phyloP scores from a whole-genome alignment of 2,888 invertebrate genomes.

The Aspidiotus destructor region DNA sequence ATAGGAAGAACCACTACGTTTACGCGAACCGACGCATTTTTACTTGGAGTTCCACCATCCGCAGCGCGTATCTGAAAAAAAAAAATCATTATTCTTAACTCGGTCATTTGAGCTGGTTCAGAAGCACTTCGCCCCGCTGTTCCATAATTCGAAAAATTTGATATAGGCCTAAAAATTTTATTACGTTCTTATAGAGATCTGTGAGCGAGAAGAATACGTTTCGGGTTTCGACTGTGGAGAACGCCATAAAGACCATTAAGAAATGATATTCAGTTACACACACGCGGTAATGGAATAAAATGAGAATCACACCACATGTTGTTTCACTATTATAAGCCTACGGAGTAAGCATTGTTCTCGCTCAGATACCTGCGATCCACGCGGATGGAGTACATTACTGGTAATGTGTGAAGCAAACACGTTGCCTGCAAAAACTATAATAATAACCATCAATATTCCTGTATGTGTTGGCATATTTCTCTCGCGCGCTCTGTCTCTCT shows the following conservation, averaged over 20 bases:
- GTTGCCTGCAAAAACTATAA: not conserved
- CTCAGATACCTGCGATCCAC: too few species aligned
- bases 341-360: too few species aligned
- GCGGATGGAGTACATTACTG: too few species aligned
- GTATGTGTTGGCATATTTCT: not conserved
- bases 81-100: constrained; percentile 22
- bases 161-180: too few species aligned
- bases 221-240: too few species aligned
- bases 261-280: too few species aligned
- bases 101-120: constrained; percentile 7
- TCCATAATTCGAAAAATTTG: too few species aligned
- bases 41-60: constrained; percentile 65
- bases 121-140: not conserved
- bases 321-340: not conserved
- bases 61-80: constrained; percentile 61
- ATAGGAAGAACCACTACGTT: constrained; percentile 56
- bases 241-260: too few species aligned
- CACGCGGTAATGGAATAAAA: constrained; percentile 15
- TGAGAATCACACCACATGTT: constrained; percentile 27
- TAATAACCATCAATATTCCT: not conserved
- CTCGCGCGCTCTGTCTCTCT: not conserved
- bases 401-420: too few species aligned
- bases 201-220: too few species aligned
- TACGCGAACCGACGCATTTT: constrained; percentile 65
- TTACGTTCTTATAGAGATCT: too few species aligned